These are phyloP conservation scores for Acromyrmex charruanus DNA, from an alignment of 1,140 invertebrate species.

Conservation along the genomic window DNA sequence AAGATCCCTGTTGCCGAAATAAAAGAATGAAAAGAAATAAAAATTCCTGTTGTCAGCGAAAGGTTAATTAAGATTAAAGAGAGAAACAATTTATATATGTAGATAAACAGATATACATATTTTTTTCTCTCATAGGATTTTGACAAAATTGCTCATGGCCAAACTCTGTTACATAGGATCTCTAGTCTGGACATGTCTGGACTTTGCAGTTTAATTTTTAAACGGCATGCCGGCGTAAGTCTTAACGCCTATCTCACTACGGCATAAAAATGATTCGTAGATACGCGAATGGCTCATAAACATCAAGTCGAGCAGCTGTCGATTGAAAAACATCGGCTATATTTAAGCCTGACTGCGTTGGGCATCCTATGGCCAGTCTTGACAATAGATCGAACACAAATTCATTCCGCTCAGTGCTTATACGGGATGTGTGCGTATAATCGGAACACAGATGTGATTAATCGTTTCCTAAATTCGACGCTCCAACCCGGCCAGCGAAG, in stretches of 20 bases:
- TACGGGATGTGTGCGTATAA: conserved; percentile 12
- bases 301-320: conserved; percentile 83
- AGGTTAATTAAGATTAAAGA: too few species aligned
- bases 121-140: too few species aligned
- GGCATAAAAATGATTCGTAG: conserved; percentile 81
- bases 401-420: conserved; percentile 12
- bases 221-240: conserved; percentile 9
- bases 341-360: conserved; percentile 79
- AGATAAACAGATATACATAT: too few species aligned
- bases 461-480: conserved; percentile 36
- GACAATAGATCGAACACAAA: conserved; percentile 59
- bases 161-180: too few species aligned
- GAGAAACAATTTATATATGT: too few species aligned
- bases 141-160: too few species aligned
- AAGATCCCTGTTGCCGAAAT: too few species aligned
- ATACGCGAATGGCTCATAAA: conserved; percentile 82
- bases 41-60: too few species aligned
- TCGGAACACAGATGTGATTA: conserved; percentile 47
- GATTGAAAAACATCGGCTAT: conserved; percentile 84
- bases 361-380: conserved; percentile 55
- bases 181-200: too few species aligned
- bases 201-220: conserved; percentile 25
- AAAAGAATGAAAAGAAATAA: too few species aligned
- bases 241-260: conserved; percentile 61
- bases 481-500: background rate